These are phyloP conservation scores for Coregonus clupeaformis DNA, from an alignment of 2,113 vertebrate species.

Conservation along the genomic window DNA sequence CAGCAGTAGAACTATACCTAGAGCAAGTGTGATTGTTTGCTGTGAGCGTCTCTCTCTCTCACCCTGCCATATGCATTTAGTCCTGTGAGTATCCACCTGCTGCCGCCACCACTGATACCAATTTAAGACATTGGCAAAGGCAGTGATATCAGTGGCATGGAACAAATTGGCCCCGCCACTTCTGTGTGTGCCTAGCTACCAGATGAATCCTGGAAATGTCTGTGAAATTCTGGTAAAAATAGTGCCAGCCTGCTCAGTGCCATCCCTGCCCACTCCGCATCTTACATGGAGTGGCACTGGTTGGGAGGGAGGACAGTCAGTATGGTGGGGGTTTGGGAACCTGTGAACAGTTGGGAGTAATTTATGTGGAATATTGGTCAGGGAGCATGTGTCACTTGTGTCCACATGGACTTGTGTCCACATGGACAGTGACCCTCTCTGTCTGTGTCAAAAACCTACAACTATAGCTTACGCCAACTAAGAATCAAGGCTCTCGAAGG, in stretches of 20 bases:
- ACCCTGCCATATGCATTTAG: conserved; percentile 3
- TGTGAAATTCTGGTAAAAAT: conserved; percentile 90
- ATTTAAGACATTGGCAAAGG: conserved; percentile 57
- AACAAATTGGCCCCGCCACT: conserved; percentile 41
- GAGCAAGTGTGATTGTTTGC: too few relatives aligned
- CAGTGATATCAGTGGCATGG: conserved; percentile 56
- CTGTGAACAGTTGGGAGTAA: conserved; percentile 58
- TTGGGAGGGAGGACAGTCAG: conserved; percentile 50
- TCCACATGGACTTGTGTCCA: too few relatives aligned
- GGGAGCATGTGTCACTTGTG: conserved; percentile 30
- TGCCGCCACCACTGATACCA: conserved; percentile 44
- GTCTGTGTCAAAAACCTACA: background rate
- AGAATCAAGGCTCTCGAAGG: background rate
- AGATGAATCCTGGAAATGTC: conserved; percentile 75
- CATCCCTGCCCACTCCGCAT: conserved; percentile 43
- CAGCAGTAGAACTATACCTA: background rate
- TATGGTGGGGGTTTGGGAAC: conserved; percentile 47
- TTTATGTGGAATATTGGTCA: conserved; percentile 58
- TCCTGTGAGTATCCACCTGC: conserved; percentile 27
- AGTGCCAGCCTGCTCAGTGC: conserved; percentile 63
- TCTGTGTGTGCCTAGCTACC: conserved; percentile 39
- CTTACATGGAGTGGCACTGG: conserved; percentile 39
- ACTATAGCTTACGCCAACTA: background rate
- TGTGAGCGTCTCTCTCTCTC: too few relatives aligned
- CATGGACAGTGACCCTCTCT: background rate